Evolutionary conservation across 2,888 invertebrate genomes (phyloP).

Genomic region (Brenthis daphne): DNA sequence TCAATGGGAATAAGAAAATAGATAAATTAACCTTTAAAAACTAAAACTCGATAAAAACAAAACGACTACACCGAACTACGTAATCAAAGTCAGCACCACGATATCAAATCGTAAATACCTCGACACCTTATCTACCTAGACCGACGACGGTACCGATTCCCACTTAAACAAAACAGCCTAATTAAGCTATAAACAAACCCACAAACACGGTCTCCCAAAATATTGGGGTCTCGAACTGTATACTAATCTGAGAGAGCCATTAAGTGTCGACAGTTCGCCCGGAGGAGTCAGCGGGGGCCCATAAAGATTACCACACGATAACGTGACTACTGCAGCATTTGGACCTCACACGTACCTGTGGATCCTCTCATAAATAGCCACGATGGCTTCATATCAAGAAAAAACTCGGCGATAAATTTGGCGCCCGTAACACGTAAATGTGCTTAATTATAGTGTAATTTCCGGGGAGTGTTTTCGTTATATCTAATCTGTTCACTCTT

Average conservation of each 20-base stretch:
- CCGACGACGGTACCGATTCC: constrained; percentile 67
- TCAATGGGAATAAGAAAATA: constrained; percentile 16
- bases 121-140: constrained; percentile 78
- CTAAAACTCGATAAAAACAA: constrained; percentile 64
- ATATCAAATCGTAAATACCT: constrained; percentile 78
- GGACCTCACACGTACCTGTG: constrained; percentile 75
- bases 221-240: constrained; percentile 56
- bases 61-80: constrained; percentile 55
- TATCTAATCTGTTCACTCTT: constrained; percentile 76
- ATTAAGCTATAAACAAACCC: constrained; percentile 82
- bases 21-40: constrained; percentile 37
- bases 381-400: constrained; percentile 78
- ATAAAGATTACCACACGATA: constrained; percentile 81
- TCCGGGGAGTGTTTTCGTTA: constrained; percentile 64
- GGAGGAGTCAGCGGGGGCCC: constrained; percentile 71
- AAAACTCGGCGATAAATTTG: constrained; percentile 81
- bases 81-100: constrained; percentile 51
- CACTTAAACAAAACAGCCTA: constrained; percentile 80
- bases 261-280: constrained; percentile 78
- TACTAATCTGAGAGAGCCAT: constrained; percentile 76
- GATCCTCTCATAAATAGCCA: constrained; percentile 74
- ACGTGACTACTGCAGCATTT: constrained; percentile 71
- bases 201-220: constrained; percentile 76
- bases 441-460: constrained; percentile 80
- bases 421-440: constrained; percentile 80